Conservation (phyloP, 2,797 vertebrate species). For the Trachops cirrhosus region DNA sequence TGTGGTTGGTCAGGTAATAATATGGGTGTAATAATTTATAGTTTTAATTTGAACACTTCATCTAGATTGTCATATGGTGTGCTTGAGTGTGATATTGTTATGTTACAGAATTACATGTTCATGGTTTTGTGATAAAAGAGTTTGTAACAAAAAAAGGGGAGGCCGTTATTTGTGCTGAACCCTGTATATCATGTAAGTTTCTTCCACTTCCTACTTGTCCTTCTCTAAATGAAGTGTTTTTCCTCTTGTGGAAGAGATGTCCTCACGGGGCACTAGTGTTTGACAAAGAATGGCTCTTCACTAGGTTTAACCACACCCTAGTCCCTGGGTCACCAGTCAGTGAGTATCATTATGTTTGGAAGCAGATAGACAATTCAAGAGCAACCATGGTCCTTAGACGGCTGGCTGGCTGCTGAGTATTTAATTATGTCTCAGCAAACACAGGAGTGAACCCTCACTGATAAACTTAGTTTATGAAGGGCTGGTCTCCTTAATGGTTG, state of each 20-base stretch:
- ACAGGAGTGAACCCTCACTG: background rate
- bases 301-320: background rate
- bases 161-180: too few relatives aligned
- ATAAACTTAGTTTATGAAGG: background rate
- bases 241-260: background rate
- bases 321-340: constrained; percentile 15
- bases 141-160: too few relatives aligned
- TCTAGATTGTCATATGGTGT: too few relatives aligned
- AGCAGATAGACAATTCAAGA: constrained; percentile 43
- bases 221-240: background rate
- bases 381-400: background rate
- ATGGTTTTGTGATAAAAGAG: too few relatives aligned
- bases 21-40: too few relatives aligned
- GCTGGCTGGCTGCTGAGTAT: background rate
- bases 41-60: too few relatives aligned
- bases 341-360: background rate
- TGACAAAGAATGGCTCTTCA: background rate
- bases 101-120: too few relatives aligned
- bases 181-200: background rate
- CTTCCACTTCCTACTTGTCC: background rate
- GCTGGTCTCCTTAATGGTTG: background rate
- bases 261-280: background rate
- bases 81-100: too few relatives aligned
- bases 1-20: too few relatives aligned
- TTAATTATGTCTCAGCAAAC: constrained; percentile 55